A percentile compares a stretch with the other conserved stretches of the same genome.
Conservation (phyloP, 2,113 vertebrate genomes). For the Riparia riparia region DNA sequence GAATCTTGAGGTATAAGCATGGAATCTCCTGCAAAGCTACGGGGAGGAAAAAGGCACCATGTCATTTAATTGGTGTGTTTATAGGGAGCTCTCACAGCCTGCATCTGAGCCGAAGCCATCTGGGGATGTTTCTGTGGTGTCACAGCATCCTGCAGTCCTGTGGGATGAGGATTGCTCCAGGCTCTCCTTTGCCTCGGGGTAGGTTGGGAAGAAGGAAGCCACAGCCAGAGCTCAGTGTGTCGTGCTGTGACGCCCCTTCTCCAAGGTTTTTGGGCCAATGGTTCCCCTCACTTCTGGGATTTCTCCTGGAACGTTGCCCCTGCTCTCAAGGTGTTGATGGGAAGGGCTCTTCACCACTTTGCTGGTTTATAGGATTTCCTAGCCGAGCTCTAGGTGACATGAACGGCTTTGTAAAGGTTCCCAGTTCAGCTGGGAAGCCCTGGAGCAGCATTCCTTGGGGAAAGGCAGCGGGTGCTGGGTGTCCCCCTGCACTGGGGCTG, state of each 20-base stretch:
- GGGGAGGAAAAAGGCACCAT: background rate
- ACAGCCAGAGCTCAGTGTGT: background rate
- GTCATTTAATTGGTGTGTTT: background rate
- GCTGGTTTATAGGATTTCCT: background rate
- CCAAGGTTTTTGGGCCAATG: rapidly evolving
- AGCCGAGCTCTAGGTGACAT: background rate
- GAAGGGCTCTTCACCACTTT: background rate
- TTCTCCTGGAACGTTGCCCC: background rate
- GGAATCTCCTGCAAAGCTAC: background rate
- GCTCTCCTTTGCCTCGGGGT: background rate
- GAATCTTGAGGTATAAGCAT: background rate
- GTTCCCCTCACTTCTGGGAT: background rate
- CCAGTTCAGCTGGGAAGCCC: background rate
- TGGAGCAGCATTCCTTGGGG: background rate
- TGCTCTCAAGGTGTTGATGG: background rate
- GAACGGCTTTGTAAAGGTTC: background rate
- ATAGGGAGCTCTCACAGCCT: background rate
- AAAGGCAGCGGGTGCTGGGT: background rate
- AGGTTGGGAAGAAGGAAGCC: background rate
- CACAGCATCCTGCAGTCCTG: background rate
- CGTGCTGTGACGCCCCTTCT: background rate
- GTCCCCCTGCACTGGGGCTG: background rate
- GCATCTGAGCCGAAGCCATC: background rate
- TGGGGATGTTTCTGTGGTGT: background rate
- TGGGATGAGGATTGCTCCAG: background rate